These are phyloP conservation scores for Geotrupes spiniger DNA, from an alignment of 2,888 invertebrate species.

Conservation along the genomic window DNA sequence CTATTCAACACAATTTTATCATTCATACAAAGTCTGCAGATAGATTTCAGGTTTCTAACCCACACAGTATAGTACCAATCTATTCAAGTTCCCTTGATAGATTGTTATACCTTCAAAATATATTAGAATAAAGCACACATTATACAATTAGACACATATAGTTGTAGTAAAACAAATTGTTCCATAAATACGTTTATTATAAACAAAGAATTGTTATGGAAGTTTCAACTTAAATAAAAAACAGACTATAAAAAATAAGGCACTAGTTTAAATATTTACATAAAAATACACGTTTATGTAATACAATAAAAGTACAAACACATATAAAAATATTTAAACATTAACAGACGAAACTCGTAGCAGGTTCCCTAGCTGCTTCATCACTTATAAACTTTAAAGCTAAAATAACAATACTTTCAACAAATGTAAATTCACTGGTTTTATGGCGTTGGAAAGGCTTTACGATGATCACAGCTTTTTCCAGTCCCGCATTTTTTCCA, in stretches of 20 bases:
- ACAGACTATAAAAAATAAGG: constrained; percentile 18
- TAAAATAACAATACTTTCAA: constrained; percentile 3
- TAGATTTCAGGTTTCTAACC: too few relatives aligned
- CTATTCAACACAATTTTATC: too few relatives aligned
- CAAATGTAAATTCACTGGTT: neutral
- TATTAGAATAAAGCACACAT: too few relatives aligned
- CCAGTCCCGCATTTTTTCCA: constrained; percentile 46
- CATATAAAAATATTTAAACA: constrained; percentile 11
- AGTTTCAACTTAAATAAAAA: constrained; percentile 12
- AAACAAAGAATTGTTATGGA: too few relatives aligned
- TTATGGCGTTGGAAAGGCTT: neutral
- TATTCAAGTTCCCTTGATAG: too few relatives aligned
- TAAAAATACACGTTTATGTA: neutral
- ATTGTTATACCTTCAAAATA: too few relatives aligned
- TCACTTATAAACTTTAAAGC: constrained; percentile 7
- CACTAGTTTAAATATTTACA: constrained; percentile 14
- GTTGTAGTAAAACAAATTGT: too few relatives aligned
- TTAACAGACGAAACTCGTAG: constrained; percentile 2
- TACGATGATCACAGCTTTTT: constrained; percentile 20
- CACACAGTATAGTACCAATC: too few relatives aligned
- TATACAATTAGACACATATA: too few relatives aligned
- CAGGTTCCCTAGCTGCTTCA: constrained; percentile 16
- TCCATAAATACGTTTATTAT: too few relatives aligned
- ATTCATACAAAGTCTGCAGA: too few relatives aligned
- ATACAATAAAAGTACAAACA: constrained; percentile 8